Base-by-base conservation (phyloP, 2,113 vertebrate genomes). In the Grus americana region DNA sequence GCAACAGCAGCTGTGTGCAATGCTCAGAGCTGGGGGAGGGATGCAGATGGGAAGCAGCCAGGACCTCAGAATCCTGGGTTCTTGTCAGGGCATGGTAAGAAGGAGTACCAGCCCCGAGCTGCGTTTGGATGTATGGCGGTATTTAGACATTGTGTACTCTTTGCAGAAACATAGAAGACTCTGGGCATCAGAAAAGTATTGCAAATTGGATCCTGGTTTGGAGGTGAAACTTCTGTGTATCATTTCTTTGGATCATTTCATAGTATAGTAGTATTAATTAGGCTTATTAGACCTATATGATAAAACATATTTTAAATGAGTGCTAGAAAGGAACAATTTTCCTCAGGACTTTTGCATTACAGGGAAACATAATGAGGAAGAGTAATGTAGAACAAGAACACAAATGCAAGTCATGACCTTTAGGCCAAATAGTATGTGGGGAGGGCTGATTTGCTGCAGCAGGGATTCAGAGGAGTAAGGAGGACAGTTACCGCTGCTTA, bases 81-180 rank as follows among this genome's bases (percentile, higher is more conserved):
- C 27, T 27, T 0, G 0, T 8, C 0, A 3, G 42, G 0, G 19
- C 5, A 1, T 36, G 55, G 23, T 21, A 3, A 14, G 49, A 30
- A 12, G 19, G 1, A 1, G 2, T 8, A 2, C 6, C 5, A 30
- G 49, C 34, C 27, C 36, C 2, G 9, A 18, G 44, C 55, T 12
- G 16, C 30, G 13, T 4, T 29, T 5, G 19, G 16, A 11, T 15
- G 8, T 10, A 2, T 0, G 3, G 36, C 6, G 24, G 5, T 9
- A 2, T 58, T 46, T 12, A 6, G 4, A 21, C 30, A 36, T 21
- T 18, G 54, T 68, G 49, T 40, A 21, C 24, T 63, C 32, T n/a
- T 29, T 46, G 74, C 61, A n/a, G n/a, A 13, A n/a, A 29, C 12
- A 0, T 9, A 47, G 47, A n/a, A 44, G 38, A 12, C 42, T 47